Evolutionary conservation across 2,113 vertebrate genomes (phyloP).

Genomic region (Sitta europaea): DNA sequence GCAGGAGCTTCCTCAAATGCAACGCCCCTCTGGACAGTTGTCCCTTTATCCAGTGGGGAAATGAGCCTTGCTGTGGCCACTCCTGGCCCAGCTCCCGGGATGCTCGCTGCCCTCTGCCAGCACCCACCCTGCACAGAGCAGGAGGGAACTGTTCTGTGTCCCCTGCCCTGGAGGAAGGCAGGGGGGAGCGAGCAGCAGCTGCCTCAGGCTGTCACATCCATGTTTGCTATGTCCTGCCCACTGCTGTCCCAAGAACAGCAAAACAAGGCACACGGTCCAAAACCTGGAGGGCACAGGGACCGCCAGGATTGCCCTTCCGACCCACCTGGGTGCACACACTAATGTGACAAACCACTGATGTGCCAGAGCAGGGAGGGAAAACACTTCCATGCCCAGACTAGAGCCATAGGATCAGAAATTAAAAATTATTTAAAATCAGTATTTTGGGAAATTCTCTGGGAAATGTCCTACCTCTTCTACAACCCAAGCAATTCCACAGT

Average conservation of each 20-base stretch:
- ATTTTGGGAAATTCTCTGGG: background rate
- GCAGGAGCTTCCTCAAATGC: background rate
- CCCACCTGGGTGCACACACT: background rate
- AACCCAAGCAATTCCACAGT: background rate
- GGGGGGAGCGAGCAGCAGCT: background rate
- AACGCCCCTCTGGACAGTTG: background rate
- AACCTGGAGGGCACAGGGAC: background rate
- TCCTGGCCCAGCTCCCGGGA: background rate
- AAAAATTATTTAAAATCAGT: background rate
- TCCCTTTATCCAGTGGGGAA: background rate
- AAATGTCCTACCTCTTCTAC: background rate
- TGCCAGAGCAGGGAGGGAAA: background rate
- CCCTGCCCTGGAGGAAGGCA: background rate
- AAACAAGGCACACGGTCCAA: background rate
- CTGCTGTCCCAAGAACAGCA: background rate
- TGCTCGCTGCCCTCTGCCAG: background rate
- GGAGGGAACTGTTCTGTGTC: accelerated
- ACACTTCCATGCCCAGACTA: background rate
- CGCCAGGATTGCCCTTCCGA: background rate
- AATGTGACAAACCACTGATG: background rate
- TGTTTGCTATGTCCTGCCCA: background rate
- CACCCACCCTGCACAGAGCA: accelerated
- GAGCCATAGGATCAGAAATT: background rate
- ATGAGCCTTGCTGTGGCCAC: accelerated
- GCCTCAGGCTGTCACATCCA: background rate